Evolutionary conservation across 2,888 invertebrate species (phyloP), one percentile per base, ranked within the genome.

Genomic region (Aleiodes leptofemur): DNA sequence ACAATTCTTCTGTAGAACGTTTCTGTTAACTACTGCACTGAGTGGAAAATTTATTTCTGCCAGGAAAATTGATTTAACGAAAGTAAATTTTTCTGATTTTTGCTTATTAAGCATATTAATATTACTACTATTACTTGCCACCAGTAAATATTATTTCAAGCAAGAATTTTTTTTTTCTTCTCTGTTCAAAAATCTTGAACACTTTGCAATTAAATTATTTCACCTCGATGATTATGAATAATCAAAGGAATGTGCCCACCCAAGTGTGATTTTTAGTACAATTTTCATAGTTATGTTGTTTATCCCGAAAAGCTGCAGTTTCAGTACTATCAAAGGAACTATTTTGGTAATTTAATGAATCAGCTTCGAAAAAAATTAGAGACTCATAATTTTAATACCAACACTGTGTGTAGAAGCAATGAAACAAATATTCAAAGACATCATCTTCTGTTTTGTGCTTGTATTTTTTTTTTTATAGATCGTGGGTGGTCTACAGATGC

Each of bases 401-500:
- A 38, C 38, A 38, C 8, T 59, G 23, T 23, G 23, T 23, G 23
- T 38, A 61, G 59, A 50, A 59, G 50, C 9, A 13, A 34, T 61
- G 8, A 61, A 61, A 14, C 13, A 61, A 34, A 16, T 61, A 68
- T 68, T 51, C 53, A 31, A n/a, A 68, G 51, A 68, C 29, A 66
- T 14, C 64, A 43, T 8, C 23, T n/a, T 13, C 29, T 29, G 14
- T 31, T 31, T 34, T 13, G 38, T 66, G 13, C 8, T 68, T 9
- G 51, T 51, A 29, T 1, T 23, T 50, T 79, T 72, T 78, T 74
- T 79, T 72, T 78, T 74, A 78, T 81, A 80, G 78, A 83, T 82
- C 81, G 77, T 81, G 88, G 88, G 88, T 87, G 88, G 87, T 85
- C 86, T 81, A 80, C 86, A 85, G 84, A 84, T 83, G 85, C 81